These are phyloP conservation scores for Tetranychus piercei DNA, from an alignment of 2,888 invertebrate species.

Conservation along the genomic window DNA sequence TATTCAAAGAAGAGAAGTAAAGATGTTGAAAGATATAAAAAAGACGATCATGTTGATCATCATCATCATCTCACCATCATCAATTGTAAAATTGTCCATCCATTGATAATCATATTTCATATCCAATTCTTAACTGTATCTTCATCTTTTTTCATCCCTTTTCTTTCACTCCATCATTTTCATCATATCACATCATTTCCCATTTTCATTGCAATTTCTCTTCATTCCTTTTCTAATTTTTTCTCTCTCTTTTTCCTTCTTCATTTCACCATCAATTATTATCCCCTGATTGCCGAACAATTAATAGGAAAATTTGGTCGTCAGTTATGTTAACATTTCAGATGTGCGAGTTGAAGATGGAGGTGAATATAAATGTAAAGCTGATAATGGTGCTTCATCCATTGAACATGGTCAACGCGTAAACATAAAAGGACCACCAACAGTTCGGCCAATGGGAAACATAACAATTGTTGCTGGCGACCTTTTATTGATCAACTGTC, in stretches of 20 bases:
- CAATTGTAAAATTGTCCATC: constrained; percentile 1
- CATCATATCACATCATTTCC: background rate
- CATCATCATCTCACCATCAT: background rate
- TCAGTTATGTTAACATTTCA: constrained; percentile 33
- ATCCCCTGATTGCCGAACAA: background rate
- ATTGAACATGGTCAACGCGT: constrained; percentile 28
- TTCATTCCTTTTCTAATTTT: background rate
- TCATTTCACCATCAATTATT: background rate
- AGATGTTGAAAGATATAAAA: background rate
- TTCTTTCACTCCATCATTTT: background rate
- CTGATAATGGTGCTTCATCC: constrained; percentile 31
- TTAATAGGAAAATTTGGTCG: constrained; percentile 31
- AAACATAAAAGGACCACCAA: constrained; percentile 36
- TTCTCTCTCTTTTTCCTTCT: constrained; percentile 2
- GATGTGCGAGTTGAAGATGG: constrained; percentile 31
- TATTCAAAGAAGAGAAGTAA: background rate
- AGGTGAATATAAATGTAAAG: constrained; percentile 32
- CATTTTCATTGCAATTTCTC: background rate
- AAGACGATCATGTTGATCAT: background rate
- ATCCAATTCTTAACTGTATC: background rate
- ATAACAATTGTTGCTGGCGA: constrained; percentile 57
- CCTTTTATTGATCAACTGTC: constrained; percentile 55
- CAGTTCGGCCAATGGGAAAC: constrained; percentile 36
- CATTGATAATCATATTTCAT: background rate
- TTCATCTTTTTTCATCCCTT: background rate